These are phyloP conservation scores for Acanthurus lineatus DNA, from an alignment of 2,797 vertebrate species.

Conservation along the genomic window DNA sequence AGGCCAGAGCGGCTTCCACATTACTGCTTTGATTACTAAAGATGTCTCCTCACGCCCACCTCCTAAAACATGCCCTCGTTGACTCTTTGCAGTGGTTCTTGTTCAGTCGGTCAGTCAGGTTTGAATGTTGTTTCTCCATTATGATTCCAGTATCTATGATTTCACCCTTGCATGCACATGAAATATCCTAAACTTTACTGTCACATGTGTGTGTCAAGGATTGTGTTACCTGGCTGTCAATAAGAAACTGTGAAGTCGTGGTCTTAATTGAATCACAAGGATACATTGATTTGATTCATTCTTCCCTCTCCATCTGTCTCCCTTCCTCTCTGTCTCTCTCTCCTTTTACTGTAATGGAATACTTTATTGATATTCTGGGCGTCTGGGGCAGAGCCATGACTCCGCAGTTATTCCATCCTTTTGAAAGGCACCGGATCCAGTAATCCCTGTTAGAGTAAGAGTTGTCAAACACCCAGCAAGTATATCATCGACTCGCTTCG, in stretches of 20 bases:
- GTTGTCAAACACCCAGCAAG: slow-evolving; percentile 10
- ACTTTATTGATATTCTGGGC: slow-evolving; percentile 81
- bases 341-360: slow-evolving; percentile 82
- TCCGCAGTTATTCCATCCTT: slow-evolving; percentile 79
- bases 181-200: slow-evolving; percentile 3
- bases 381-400: slow-evolving; percentile 79
- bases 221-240: slow-evolving; percentile 36
- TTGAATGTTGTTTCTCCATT: slow-evolving; percentile 3
- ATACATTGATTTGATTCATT: slow-evolving; percentile 65
- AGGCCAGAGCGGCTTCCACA: slow-evolving; percentile 62
- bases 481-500: no score
- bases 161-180: background rate
- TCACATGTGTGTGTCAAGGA: slow-evolving; percentile 14
- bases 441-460: slow-evolving; percentile 52
- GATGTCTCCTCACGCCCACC: slow-evolving; percentile 40
- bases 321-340: slow-evolving; percentile 54
- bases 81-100: slow-evolving; percentile 31
- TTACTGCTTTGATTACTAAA: slow-evolving; percentile 67
- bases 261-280: slow-evolving; percentile 42
- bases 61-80: slow-evolving; percentile 35
- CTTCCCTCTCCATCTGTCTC: slow-evolving; percentile 49
- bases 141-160: background rate
- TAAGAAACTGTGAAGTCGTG: slow-evolving; percentile 46
- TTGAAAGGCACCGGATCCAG: slow-evolving; percentile 64
- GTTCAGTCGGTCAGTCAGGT: background rate